Evolutionary conservation across 2,888 invertebrate genomes (phyloP), one percentile per base, ranked within the genome.

Genomic region (Argyra leucocephala): DNA sequence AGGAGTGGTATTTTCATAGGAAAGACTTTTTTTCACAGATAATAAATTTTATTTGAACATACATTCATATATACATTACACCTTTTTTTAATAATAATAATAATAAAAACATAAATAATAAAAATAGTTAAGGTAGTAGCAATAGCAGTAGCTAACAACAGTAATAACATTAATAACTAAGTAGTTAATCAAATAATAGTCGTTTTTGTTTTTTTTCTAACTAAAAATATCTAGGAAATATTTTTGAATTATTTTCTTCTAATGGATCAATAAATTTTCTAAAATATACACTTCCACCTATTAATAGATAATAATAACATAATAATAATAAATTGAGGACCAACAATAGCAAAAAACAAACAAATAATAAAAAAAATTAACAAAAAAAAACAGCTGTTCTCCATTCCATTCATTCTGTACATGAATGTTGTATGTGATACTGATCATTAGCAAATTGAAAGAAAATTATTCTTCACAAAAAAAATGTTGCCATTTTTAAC

Each of bases 221-320:
- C 5, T 18, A n/a, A 48, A 48, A 48, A 48, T 48, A 48, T 48
- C 48, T 48, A 48, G 48, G 48, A 48, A 48, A 48, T 48, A 48
- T 48, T 48, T 26, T 48, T 48, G 48, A 48, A n/a, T 48, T 48
- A 48, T 48, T 48, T 48, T 48, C 48, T 5, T 48, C 48, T 48
- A 48, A 48, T 48, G 48, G 48, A 48, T 48, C 48, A 48, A 48
- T 48, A 48, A 48, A 48, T 48, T 48, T 48, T 48, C 48, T 18
- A 12, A 31, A 31, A 31, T 31, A 31, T 6, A 10, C 7, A 48
- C 48, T 48, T 48, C 48, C 48, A 48, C 48, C 48, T 48, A 48
- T 10, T 48, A 48, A 48, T 48, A 48, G 18, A 48, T 48, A 48
- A 48, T 18, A 48, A 48, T 48, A 18, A 5, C 5, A 48, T 37